Evolutionary conservation across 2,797 vertebrate genomes (phyloP), one percentile per base, ranked within the genome.

Genomic region (Hemibagrus guttatus): DNA sequence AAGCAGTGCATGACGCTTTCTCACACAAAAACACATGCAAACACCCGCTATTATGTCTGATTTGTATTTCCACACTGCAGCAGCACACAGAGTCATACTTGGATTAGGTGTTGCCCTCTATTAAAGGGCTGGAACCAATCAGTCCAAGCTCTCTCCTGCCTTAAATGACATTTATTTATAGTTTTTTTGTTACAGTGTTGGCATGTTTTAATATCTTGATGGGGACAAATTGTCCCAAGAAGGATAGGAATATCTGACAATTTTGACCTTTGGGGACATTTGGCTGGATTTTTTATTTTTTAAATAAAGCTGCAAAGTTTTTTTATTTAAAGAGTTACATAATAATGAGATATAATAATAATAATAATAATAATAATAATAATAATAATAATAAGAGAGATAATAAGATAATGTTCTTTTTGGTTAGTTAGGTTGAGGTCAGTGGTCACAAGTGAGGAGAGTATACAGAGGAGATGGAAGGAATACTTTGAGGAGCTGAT

Each of bases 1-100:
- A 87, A 86, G 87, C 89, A 88, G 90, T 91, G 92, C 90, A 90
- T 92, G 90, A 93, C 88, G 69, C 49, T 54, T 75, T 56, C 66
- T 81, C 39, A 76, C 61, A 76, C 59, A 56, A 23, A 54, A 69
- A 72, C n/a, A 49, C 35, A 82, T 59, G n/a, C 46, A 88, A 71
- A 16, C 59, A 83, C 52, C 71, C 11, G 6, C 61, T 42, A 68
- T 74, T 54, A 86, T 63, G 58, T 49, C 13, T 13, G n/a, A 64
- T 35, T 58, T 56, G 39, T 81, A 80, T 88, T 84, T 81, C 35
- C 72, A 84, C 66, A 80, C 75, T 39, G 31, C 75, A 54, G 42
- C 54, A 42, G 56, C 63, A 72, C n/a, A 21, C 5, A 49, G 46
- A 61, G 59, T 82, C 76, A 56, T 69, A 85, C 83, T 28, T 49